A percentile compares a stretch with the other conserved stretches of the same genome.
Evolutionary conservation across 2,797 vertebrate species (phyloP).

Genomic region (Taenioides sp.): DNA sequence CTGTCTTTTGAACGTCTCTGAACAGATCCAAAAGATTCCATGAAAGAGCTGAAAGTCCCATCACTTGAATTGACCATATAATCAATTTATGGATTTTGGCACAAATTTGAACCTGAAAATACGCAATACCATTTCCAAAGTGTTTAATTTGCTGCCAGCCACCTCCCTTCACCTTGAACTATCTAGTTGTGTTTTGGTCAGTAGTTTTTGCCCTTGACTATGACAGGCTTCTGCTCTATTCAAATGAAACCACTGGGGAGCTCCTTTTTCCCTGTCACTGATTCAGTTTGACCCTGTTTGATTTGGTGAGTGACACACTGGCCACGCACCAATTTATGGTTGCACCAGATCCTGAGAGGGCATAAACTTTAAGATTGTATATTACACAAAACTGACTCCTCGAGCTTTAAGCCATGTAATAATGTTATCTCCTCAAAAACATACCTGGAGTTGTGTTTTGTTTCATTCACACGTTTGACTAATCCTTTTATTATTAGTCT

Average conservation of each 20-base stretch:
- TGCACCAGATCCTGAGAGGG: neutral
- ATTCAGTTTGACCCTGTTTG: neutral
- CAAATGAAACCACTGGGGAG: slow-evolving; percentile 1
- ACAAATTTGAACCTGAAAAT: neutral
- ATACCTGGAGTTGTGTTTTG: no score
- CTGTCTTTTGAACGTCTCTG: no score
- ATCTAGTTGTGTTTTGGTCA: neutral
- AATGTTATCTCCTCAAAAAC: no score
- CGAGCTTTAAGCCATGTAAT: no score
- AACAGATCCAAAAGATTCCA: no score
- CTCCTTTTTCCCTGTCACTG: neutral
- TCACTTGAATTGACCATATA: no score
- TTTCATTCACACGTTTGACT: no score
- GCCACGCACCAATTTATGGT: neutral
- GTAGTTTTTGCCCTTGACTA: slow-evolving; percentile 5
- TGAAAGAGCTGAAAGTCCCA: no score
- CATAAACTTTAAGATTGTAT: neutral
- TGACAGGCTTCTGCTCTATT: neutral
- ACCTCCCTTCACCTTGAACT: neutral
- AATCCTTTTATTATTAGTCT: no score
- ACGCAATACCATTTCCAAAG: neutral
- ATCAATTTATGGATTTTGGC: no score
- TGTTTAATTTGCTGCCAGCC: neutral
- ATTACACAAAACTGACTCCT: no score
- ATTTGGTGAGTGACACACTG: neutral